Percentiles rank a stretch among this genome's conserved stretches.
phyloP scores from a whole-genome alignment of 1,140 invertebrate species.

The Lasaia peninsularis region DNA sequence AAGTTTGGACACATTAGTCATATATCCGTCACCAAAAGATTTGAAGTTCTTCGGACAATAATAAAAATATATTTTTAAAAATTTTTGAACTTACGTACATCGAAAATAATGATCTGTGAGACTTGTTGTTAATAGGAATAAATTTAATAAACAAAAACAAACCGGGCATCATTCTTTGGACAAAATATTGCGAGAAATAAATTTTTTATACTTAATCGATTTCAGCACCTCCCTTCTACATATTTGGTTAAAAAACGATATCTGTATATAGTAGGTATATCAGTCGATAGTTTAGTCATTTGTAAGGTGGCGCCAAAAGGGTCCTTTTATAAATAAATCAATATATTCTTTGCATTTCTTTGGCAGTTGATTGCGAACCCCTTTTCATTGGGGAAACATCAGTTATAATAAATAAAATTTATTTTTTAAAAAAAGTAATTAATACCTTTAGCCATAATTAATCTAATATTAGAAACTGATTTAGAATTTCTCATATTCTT shows the following conservation, averaged over 20 bases:
- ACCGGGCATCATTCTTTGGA: constrained; percentile 32
- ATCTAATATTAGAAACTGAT: too few species aligned
- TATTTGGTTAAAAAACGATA: background rate
- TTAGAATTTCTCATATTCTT: too few species aligned
- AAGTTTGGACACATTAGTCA: too few species aligned
- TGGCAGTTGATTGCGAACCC: constrained; percentile 11
- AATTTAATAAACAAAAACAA: constrained; percentile 25
- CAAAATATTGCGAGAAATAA: constrained; percentile 30
- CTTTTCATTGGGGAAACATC: background rate
- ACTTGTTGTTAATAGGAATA: too few species aligned
- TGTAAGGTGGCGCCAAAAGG: background rate
- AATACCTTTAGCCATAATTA: too few species aligned
- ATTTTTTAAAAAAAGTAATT: background rate
- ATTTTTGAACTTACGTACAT: background rate
- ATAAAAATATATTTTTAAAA: background rate
- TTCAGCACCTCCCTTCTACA: background rate
- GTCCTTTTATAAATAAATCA: constrained; percentile 1
- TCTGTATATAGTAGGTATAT: background rate
- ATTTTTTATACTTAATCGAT: constrained; percentile 12
- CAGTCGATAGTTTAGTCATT: background rate
- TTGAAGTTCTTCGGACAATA: too few species aligned
- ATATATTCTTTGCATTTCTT: constrained; percentile 15
- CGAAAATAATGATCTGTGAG: too few species aligned
- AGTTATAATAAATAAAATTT: background rate
- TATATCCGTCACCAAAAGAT: too few species aligned